Evolutionary conservation across 2,797 vertebrate species (phyloP), one percentile per base, ranked within the genome.

Genomic region (Lepus oiostolus): DNA sequence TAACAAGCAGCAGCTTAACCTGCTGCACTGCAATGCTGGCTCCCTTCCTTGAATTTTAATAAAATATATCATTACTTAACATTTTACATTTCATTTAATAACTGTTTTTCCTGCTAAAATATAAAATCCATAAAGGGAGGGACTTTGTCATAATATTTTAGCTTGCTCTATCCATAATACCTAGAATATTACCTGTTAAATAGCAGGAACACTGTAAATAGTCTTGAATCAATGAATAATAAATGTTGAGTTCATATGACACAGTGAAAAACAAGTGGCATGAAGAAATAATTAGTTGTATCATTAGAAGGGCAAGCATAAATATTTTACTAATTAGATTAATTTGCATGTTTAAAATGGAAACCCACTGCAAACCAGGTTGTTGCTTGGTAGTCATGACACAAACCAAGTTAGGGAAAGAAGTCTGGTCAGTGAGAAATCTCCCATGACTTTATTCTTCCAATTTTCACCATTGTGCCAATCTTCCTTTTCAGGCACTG

Each of bases 141-240:
- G 19, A 87, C 7, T 74, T 90, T 32, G 7, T 7, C 54, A 65
- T 58, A 88, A 58, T 26, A 52, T 19, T 77, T 54, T 67, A 79
- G 47, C 54, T 88, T 68, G 1, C 32, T 93, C 26, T 91, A 76
- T 77, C 79, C 30, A 28, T 26, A 77, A 47, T 81, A 26, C 26
- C 76, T 67, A 76, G 21, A 86, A 91, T 26, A 35, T 50, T 76
- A 63, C 70, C 75, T 88, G 58, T 88, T 92, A 95, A 93, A 67
- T 82, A 85, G 28, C 68, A 88, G 35, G 11, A 93, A 67, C 8
- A 80, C 79, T 91, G 60, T 77, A 94, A 86, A 90, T 63, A 90
- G 74, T 85, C 17, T 93, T 68, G 70, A 88, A 76, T 94, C 92
- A 75, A n/a, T 83, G 92, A 93, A 91, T 93, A 88, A 72, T n/a